These are phyloP conservation scores for Capricornis sumatraensis DNA, from an alignment of 2,113 vertebrate species.

Conservation along the genomic window DNA sequence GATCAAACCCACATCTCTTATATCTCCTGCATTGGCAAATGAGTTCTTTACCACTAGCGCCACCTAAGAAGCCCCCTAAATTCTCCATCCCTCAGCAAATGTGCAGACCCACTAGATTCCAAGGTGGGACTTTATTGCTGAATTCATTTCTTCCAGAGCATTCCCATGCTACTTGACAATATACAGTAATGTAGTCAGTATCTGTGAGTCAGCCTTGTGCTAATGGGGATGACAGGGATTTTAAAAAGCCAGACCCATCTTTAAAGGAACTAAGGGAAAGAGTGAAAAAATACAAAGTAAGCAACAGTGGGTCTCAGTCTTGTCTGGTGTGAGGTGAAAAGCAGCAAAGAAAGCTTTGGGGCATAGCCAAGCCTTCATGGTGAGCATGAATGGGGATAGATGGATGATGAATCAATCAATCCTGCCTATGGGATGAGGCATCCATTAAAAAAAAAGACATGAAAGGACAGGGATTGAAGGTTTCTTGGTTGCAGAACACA, in stretches of 20 bases:
- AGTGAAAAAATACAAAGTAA: background rate
- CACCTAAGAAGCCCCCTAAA: background rate
- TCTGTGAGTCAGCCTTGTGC: background rate
- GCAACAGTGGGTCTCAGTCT: background rate
- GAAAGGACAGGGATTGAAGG: background rate
- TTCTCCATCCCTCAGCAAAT: background rate
- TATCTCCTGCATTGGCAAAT: background rate
- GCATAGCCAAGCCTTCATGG: background rate
- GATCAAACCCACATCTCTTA: background rate
- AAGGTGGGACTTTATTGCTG: background rate
- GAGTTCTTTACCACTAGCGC: background rate
- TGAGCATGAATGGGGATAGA: background rate
- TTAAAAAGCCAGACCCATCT: rapidly evolving
- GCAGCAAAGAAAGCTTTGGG: background rate
- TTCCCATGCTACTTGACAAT: background rate
- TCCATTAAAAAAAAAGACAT: background rate
- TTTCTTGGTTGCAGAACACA: background rate
- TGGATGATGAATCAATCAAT: background rate
- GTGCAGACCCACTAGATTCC: background rate
- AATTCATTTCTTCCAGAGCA: background rate
- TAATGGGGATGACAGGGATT: background rate
- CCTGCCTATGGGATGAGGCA: background rate
- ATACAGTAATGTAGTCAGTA: background rate
- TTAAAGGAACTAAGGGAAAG: background rate
- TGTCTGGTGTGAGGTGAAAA: background rate